These are phyloP conservation scores for Oscheius myriophilus DNA, from an alignment of 2,888 invertebrate genomes.

Conservation along the genomic window DNA sequence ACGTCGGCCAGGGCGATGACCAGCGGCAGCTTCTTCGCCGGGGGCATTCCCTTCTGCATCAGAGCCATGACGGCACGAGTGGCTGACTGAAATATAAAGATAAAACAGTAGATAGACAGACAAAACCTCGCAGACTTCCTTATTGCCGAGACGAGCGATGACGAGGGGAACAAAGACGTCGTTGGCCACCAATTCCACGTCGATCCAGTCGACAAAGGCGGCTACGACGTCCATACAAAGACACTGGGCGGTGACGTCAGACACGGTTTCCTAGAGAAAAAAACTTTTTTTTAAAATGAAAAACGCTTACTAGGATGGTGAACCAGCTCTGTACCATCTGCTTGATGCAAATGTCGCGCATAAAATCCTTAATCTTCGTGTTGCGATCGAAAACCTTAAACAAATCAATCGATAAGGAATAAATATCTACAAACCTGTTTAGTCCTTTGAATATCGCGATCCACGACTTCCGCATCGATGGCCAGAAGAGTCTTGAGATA, in stretches of 20 bases:
- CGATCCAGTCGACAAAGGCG: conserved; percentile 76
- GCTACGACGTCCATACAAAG: conserved; percentile 75
- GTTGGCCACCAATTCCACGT: conserved; percentile 76
- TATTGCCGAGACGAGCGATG: conserved; percentile 61
- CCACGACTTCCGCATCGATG: conserved; percentile 75
- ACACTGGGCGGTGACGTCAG: conserved; percentile 40
- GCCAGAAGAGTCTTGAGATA: conserved; percentile 75
- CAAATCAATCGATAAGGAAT: too few species aligned
- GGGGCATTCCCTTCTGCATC: conserved; percentile 77
- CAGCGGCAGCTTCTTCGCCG: conserved; percentile 74
- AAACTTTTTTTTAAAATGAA: background rate
- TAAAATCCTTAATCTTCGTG: conserved; percentile 75
- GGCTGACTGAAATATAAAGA: conserved; percentile 67
- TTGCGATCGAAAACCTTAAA: conserved; percentile 73
- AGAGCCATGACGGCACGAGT: conserved; percentile 75
- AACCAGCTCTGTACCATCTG: conserved; percentile 76
- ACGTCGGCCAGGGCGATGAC: conserved; percentile 47
- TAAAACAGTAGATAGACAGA: background rate
- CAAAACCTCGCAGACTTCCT: conserved; percentile 46
- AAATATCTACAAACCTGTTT: conserved; percentile 69
- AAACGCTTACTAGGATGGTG: conserved; percentile 74
- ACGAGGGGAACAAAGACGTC: conserved; percentile 75
- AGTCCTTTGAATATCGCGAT: conserved; percentile 73
- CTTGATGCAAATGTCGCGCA: conserved; percentile 75
- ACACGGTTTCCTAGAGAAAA: conserved; percentile 19